These are phyloP conservation scores for Protomyctophum bolini DNA, from an alignment of 2,113 vertebrate species.

Conservation along the genomic window DNA sequence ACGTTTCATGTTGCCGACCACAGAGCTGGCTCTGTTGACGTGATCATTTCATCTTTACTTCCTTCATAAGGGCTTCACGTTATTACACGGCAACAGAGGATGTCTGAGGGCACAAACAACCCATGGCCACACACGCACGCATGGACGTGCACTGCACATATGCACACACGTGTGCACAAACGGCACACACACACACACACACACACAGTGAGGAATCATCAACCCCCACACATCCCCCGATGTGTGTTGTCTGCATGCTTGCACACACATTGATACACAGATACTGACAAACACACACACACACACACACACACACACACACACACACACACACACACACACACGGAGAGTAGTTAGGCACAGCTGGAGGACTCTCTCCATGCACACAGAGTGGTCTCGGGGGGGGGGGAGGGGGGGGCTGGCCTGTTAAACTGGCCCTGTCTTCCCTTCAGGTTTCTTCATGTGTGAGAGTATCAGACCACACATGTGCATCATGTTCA, in stretches of 20 bases:
- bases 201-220: neutral
- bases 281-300: neutral
- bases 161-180: neutral
- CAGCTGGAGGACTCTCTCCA: slow-evolving; percentile 33
- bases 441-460: slow-evolving; percentile 6
- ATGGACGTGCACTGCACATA: slow-evolving; percentile 2
- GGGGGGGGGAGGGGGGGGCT: slow-evolving; percentile 13
- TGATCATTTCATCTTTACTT: slow-evolving; percentile 37
- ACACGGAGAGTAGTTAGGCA: slow-evolving; percentile 7
- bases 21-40: slow-evolving; percentile 19
- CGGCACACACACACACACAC: neutral
- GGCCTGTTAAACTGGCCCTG: slow-evolving; percentile 5
- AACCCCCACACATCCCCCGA: too few relatives aligned
- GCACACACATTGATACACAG: neutral
- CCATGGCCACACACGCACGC: slow-evolving; percentile 22
- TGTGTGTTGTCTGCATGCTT: neutral
- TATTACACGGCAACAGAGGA: slow-evolving; percentile 22
- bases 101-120: slow-evolving; percentile 30
- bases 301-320: slow-evolving; percentile 2
- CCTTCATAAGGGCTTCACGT: slow-evolving; percentile 20
- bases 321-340: neutral
- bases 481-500: slow-evolving; percentile 14
- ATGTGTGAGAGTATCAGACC: slow-evolving; percentile 13
- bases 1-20: slow-evolving; percentile 5
- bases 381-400: slow-evolving; percentile 2